A percentile compares a stretch with the other conserved stretches of the same genome.
These are phyloP conservation scores for Mungos mungo DNA, from an alignment of 2,113 vertebrate genomes.

Conservation along the genomic window DNA sequence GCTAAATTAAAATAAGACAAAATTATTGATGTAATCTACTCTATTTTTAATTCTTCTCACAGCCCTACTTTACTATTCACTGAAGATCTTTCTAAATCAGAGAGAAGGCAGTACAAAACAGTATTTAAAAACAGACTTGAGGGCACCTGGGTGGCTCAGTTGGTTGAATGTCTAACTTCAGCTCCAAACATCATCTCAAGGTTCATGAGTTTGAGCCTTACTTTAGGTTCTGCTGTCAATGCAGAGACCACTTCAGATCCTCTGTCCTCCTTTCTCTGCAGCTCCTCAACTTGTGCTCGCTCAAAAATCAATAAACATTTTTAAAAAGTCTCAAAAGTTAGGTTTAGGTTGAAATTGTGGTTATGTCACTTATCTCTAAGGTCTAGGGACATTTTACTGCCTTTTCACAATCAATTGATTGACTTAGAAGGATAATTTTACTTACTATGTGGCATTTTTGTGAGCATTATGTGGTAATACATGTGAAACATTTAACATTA, in stretches of 20 bases:
- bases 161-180: too few species aligned
- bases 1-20: background rate
- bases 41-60: slow-evolving; percentile 3
- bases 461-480: background rate
- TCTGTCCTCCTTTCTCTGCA: too few species aligned
- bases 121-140: background rate
- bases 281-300: too few species aligned
- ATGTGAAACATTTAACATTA: background rate
- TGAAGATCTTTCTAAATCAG: background rate
- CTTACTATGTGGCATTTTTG: background rate
- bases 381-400: background rate
- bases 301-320: too few species aligned
- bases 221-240: too few species aligned
- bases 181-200: too few species aligned
- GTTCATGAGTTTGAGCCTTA: too few species aligned
- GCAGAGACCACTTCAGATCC: too few species aligned
- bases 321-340: background rate
- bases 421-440: background rate
- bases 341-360: background rate
- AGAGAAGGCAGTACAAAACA: background rate
- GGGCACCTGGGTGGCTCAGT: too few species aligned
- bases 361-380: background rate
- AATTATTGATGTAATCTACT: background rate
- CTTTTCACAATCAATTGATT: background rate
- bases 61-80: background rate